Conservation (phyloP, 1,140 invertebrate genomes). For the Hyphantria cunea region DNA sequence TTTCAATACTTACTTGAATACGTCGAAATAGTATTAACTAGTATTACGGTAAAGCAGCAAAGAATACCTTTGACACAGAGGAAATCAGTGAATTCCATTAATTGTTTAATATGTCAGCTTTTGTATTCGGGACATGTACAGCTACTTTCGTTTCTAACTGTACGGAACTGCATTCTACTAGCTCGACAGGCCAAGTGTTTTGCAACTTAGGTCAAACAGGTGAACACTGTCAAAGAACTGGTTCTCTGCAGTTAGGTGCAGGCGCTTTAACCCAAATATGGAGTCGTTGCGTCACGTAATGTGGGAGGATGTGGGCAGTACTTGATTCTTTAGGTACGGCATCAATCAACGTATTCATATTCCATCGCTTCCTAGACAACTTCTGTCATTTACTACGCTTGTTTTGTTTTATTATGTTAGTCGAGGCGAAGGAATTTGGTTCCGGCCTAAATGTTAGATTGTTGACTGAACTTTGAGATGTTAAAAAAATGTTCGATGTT, state of each 20-base stretch:
- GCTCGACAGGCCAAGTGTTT: slow-evolving; percentile 21
- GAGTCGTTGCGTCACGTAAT: background rate
- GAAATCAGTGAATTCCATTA: background rate
- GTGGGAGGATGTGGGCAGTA: background rate
- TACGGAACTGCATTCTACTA: slow-evolving; percentile 14
- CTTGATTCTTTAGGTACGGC: slow-evolving; percentile 5
- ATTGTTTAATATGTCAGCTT: too few relatives aligned
- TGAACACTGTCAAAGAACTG: slow-evolving; percentile 25
- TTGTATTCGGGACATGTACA: background rate
- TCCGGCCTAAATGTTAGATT: too few relatives aligned
- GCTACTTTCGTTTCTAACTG: background rate
- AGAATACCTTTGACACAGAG: background rate
- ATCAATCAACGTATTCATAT: slow-evolving; percentile 7
- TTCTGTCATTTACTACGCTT: background rate
- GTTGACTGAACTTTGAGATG: too few relatives aligned
- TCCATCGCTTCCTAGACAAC: slow-evolving; percentile 7
- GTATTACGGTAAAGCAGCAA: too few relatives aligned
- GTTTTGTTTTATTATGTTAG: background rate
- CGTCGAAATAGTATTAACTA: too few relatives aligned
- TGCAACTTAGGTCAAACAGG: slow-evolving; percentile 37
- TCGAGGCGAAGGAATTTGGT: too few relatives aligned
- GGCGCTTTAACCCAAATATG: slow-evolving; percentile 12
- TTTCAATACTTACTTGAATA: too few relatives aligned
- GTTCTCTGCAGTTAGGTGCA: slow-evolving; percentile 17
- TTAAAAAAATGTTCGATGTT: too few relatives aligned